Conservation (phyloP, 1,140 invertebrate genomes). For the Tetragonula clypearis region DNA sequence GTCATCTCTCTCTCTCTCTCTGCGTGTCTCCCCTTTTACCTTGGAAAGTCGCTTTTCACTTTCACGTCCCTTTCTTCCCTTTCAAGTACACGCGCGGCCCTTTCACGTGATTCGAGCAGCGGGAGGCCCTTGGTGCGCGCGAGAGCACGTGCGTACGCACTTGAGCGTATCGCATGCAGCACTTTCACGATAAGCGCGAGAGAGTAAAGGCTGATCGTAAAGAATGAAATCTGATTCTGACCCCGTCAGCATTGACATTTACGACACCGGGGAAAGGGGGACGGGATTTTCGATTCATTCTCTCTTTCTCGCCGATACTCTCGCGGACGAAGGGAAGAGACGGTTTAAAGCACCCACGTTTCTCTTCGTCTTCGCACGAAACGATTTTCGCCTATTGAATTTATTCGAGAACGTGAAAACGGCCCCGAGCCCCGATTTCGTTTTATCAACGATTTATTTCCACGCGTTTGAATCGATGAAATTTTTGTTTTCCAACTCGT, state of each 20-base stretch:
- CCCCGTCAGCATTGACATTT: slow-evolving; percentile 24
- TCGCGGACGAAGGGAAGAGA: too few species aligned
- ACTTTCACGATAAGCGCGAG: slow-evolving; percentile 68
- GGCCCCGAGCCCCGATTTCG: not conserved
- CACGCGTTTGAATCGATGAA: slow-evolving; percentile 10
- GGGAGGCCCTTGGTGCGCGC: slow-evolving; percentile 36
- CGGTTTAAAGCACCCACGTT: not conserved
- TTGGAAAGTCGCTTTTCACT: slow-evolving; percentile 79
- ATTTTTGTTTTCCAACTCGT: not conserved
- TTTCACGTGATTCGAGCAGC: slow-evolving; percentile 39
- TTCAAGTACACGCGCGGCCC: slow-evolving; percentile 42
- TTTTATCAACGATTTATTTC: slow-evolving; percentile 23
- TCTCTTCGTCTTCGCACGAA: not conserved
- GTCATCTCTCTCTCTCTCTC: not conserved
- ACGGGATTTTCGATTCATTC: not conserved
- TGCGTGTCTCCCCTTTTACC: slow-evolving; percentile 63
- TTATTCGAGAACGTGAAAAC: not conserved
- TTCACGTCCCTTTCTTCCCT: slow-evolving; percentile 76
- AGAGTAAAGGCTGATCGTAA: slow-evolving; percentile 60
- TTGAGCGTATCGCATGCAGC: slow-evolving; percentile 34
- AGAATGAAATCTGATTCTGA: slow-evolving; percentile 59
- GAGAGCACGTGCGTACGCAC: slow-evolving; percentile 37
- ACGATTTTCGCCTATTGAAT: slow-evolving; percentile 1
- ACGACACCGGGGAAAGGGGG: not conserved
- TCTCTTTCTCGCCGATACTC: too few species aligned